These are phyloP conservation scores for Ginglymostoma cirratum DNA, from an alignment of 2,113 vertebrate genomes.

Conservation along the genomic window DNA sequence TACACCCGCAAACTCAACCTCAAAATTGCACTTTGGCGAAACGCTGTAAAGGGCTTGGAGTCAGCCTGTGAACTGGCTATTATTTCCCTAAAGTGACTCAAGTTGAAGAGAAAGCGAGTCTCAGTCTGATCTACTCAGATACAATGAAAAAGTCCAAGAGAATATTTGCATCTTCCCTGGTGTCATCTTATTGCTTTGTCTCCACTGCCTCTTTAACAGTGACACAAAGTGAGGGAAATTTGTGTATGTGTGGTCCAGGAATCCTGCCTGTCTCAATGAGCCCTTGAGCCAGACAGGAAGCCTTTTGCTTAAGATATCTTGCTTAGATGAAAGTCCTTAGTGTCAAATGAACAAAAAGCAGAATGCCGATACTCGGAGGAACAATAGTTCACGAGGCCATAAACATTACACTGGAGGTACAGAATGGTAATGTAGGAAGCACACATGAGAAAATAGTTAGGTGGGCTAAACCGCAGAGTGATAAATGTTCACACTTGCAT, in stretches of 20 bases:
- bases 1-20: neutral
- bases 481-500: slow-evolving; percentile 37
- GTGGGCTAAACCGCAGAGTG: neutral
- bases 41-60: neutral
- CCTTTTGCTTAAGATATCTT: neutral
- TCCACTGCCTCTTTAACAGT: neutral
- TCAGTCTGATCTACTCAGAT: slow-evolving; percentile 10
- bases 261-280: neutral
- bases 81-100: slow-evolving; percentile 33
- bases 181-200: slow-evolving; percentile 2
- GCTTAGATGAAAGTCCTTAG: neutral
- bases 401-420: neutral
- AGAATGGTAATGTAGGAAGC: neutral
- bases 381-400: neutral
- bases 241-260: neutral
- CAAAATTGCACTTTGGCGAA: neutral
- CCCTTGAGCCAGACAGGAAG: fast-evolving
- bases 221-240: fast-evolving
- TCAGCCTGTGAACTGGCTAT: neutral
- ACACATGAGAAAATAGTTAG: slow-evolving; percentile 24
- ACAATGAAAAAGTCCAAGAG: neutral
- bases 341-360: slow-evolving; percentile 22
- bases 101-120: neutral
- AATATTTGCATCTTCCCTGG: fast-evolving
- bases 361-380: neutral